A percentile compares a stretch with the other conserved stretches of the same genome.
Evolutionary conservation across 2,888 invertebrate genomes (phyloP).

Genomic region (Anodontia alba): DNA sequence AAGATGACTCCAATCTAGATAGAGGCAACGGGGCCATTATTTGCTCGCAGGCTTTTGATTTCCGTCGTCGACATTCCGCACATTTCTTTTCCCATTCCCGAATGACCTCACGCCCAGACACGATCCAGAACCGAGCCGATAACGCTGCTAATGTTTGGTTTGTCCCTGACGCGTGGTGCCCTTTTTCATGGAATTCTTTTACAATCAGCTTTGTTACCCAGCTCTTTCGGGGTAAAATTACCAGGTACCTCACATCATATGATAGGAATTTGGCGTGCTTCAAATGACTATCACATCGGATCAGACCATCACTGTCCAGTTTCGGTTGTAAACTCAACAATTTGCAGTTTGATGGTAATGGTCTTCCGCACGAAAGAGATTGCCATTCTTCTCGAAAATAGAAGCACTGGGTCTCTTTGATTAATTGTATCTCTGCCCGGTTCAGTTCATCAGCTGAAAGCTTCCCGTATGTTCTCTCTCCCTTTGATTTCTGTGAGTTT

Average conservation of each 20-base stretch:
- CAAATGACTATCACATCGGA: background rate
- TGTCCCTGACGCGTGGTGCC: conserved; percentile 3
- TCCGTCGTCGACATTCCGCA: conserved; percentile 18
- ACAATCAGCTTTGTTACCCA: too few species aligned
- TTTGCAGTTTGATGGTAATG: background rate
- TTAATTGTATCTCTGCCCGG: background rate
- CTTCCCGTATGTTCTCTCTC: background rate
- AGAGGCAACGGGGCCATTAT: conserved; percentile 23
- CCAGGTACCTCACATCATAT: background rate
- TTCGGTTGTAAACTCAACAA: too few species aligned
- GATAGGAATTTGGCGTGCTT: conserved; percentile 4
- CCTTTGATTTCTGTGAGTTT: background rate
- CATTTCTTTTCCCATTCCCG: conserved; percentile 9
- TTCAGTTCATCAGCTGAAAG: background rate
- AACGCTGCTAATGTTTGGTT: too few species aligned
- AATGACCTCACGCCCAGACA: conserved; percentile 19
- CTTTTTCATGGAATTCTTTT: background rate
- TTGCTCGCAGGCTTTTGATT: conserved; percentile 10
- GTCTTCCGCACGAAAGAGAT: background rate
- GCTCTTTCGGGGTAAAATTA: conserved; percentile 4
- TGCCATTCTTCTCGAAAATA: background rate
- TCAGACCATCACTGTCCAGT: conserved; percentile 7
- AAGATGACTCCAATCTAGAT: background rate
- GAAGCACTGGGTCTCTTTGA: conserved; percentile 2
- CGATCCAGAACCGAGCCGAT: too few species aligned